These are phyloP conservation scores for Drosophila ohnishii DNA, from an alignment of 1,140 invertebrate genomes.

Conservation along the genomic window DNA sequence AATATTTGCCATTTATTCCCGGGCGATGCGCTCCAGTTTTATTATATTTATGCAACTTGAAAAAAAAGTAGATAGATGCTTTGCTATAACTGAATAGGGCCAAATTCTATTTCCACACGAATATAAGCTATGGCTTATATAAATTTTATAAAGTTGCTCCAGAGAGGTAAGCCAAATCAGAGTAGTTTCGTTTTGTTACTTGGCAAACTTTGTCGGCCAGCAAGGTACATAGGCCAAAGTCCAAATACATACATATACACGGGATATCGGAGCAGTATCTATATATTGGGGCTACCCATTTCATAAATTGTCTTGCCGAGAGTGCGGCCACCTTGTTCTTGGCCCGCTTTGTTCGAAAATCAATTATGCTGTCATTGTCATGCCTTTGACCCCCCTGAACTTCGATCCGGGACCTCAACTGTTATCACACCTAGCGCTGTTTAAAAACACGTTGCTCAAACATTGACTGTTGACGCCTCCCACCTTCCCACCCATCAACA, in stretches of 20 bases:
- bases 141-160: conserved; percentile 61
- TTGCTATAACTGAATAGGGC: background rate
- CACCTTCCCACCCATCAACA: background rate
- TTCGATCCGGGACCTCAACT: conserved; percentile 58
- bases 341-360: conserved; percentile 76
- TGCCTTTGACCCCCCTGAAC: conserved; percentile 62
- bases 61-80: background rate
- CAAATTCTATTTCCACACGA: conserved; percentile 18
- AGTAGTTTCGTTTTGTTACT: conserved; percentile 70
- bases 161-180: conserved; percentile 39
- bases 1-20: conserved; percentile 36
- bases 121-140: conserved; percentile 54
- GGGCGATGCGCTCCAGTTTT: conserved; percentile 10
- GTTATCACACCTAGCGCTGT: conserved; percentile 77
- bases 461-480: conserved; percentile 68
- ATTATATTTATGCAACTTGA: conserved; percentile 10
- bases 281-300: conserved; percentile 47
- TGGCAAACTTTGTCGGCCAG: conserved; percentile 63
- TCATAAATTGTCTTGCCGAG: conserved; percentile 65
- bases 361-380: conserved; percentile 81
- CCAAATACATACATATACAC: conserved; percentile 10
- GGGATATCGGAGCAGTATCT: background rate
- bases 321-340: conserved; percentile 55
- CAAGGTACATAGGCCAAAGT: conserved; percentile 35
- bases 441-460: conserved; percentile 82